Evolutionary conservation across 2,888 invertebrate genomes (phyloP).

Genomic region (Galerucella pusilla): DNA sequence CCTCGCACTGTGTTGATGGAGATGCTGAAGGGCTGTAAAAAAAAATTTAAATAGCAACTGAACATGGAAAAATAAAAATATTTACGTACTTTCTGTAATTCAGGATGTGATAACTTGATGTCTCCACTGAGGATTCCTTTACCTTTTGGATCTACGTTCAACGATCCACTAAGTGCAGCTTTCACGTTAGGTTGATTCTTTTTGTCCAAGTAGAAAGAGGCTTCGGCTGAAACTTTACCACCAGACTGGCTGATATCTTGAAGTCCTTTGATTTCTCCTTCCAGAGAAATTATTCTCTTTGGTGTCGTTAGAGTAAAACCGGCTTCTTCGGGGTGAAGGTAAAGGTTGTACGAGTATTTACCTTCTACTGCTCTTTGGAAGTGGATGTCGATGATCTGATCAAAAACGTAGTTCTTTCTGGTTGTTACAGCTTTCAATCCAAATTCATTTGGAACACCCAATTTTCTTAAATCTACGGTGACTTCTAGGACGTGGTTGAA

Average conservation of each 20-base stretch:
- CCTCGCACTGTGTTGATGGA: constrained; percentile 44
- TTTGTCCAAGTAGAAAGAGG: constrained; percentile 77
- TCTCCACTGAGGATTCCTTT: constrained; percentile 65
- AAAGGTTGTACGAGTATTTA: constrained; percentile 78
- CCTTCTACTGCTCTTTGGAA: constrained; percentile 75
- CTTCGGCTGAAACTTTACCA: constrained; percentile 73
- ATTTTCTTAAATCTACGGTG: constrained; percentile 77
- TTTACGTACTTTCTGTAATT: constrained; percentile 66
- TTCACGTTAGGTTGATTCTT: constrained; percentile 77
- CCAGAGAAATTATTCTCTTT: constrained; percentile 74
- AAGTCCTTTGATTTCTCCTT: constrained; percentile 62
- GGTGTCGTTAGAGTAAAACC: constrained; percentile 76
- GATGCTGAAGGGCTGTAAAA: constrained; percentile 46
- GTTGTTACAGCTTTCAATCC: constrained; percentile 75
- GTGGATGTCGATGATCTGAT: constrained; percentile 78
- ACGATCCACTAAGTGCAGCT: constrained; percentile 68
- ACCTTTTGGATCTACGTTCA: constrained; percentile 66
- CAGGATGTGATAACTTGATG: constrained; percentile 75
- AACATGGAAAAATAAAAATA: not conserved
- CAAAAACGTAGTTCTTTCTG: constrained; percentile 70
- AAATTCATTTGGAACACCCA: constrained; percentile 80
- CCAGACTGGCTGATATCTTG: constrained; percentile 57
- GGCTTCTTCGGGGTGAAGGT: constrained; percentile 73
- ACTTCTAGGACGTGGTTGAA: constrained; percentile 74
- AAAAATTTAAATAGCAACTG: not conserved